Percentiles rank a stretch among this genome's conserved stretches.
Conservation (phyloP, 1,140 invertebrate genomes). For the Trinorchestia longiramus region DNA sequence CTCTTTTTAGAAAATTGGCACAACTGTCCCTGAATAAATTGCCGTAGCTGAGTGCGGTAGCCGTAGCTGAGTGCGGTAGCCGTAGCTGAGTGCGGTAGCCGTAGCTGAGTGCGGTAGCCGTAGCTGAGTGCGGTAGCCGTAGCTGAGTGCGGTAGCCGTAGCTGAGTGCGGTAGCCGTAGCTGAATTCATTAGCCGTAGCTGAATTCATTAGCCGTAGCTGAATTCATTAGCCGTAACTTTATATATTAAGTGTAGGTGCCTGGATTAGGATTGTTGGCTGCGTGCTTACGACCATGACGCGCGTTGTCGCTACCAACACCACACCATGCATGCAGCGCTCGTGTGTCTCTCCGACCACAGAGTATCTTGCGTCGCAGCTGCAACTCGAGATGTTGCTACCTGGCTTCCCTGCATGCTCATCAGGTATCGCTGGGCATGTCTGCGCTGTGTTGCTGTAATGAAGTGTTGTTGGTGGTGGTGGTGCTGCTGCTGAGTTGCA, state of each 20-base stretch:
- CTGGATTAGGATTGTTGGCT: neutral
- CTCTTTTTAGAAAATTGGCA: too few species aligned
- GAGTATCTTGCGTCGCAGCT: neutral
- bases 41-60: too few species aligned
- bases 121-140: too few species aligned
- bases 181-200: too few species aligned
- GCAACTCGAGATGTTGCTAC: neutral
- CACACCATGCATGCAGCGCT: neutral
- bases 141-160: too few species aligned
- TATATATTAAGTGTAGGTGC: too few species aligned
- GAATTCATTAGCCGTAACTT: neutral
- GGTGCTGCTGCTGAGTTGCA: too few species aligned
- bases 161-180: too few species aligned
- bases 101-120: too few species aligned
- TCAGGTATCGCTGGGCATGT: neutral
- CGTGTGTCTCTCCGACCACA: neutral
- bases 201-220: too few species aligned
- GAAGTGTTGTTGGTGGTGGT: neutral
- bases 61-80: neutral
- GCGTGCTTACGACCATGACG: neutral
- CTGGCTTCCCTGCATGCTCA: neutral
- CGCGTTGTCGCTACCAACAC: neutral
- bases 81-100: too few species aligned
- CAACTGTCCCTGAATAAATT: too few species aligned
- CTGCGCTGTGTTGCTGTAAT: neutral